phyloP scores from a whole-genome alignment of 2,888 invertebrate genomes.

The Synanthedon formicaeformis region DNA sequence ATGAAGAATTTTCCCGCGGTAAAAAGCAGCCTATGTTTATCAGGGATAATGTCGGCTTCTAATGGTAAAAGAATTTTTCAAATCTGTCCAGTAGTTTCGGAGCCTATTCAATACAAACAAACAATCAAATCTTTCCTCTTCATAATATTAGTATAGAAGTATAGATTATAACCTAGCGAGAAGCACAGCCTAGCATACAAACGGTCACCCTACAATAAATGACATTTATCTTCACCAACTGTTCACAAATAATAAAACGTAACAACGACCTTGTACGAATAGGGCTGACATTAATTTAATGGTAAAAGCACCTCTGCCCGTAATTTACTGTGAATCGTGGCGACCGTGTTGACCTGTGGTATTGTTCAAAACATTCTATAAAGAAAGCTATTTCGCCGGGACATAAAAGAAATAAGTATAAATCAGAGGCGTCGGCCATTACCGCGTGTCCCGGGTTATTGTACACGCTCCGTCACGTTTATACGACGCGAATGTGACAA shows the following conservation, averaged over 20 bases:
- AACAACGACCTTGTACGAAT: conserved; percentile 4
- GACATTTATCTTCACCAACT: not conserved
- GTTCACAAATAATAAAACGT: not conserved
- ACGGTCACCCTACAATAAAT: not conserved
- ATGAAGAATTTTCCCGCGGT: too few relatives aligned
- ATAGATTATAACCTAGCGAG: too few relatives aligned
- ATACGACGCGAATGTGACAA: conserved; percentile 53
- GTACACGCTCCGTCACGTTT: conserved; percentile 54
- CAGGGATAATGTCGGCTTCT: too few relatives aligned
- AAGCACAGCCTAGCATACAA: not conserved
- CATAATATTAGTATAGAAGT: too few relatives aligned
- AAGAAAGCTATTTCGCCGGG: conserved; percentile 52
- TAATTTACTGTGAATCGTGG: conserved; percentile 30
- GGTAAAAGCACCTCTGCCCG: conserved; percentile 25
- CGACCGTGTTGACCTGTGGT: conserved; percentile 30
- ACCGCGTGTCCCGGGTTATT: conserved; percentile 49
- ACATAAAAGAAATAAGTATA: conserved; percentile 66
- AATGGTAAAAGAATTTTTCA: too few relatives aligned
- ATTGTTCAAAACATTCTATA: conserved; percentile 38
- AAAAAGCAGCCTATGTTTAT: too few relatives aligned
- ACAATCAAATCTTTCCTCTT: too few relatives aligned
- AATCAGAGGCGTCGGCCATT: conserved; percentile 61
- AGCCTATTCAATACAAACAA: too few relatives aligned
- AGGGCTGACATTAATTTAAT: conserved; percentile 39
- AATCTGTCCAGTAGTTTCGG: too few relatives aligned